phyloP scores from a whole-genome alignment of 30 jellyfish, hydroid and myxozoan species.

The Pelagia noctiluca region DNA sequence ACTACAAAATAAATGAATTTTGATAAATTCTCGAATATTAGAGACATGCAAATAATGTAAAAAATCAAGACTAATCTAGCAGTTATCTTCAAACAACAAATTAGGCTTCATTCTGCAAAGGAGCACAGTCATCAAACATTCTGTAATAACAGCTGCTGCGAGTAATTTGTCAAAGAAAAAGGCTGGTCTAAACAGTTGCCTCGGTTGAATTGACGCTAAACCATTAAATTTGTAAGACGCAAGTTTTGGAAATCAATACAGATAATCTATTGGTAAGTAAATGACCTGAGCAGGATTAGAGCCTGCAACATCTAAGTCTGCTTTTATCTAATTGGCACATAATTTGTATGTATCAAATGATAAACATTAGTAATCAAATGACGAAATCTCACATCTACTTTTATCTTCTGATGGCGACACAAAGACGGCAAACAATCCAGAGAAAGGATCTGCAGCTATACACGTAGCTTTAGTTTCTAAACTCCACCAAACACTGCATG shows the following conservation, averaged over 20 bases:
- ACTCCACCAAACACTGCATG: constrained; percentile 79
- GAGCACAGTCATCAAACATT: background rate
- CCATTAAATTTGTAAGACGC: background rate
- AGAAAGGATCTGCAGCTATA: constrained; percentile 77
- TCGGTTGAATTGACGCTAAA: too few relatives aligned
- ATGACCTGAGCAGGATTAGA: background rate
- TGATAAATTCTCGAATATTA: background rate
- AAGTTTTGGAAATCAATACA: background rate
- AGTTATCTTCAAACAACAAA: background rate
- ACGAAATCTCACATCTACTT: constrained; percentile 56
- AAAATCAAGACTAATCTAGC: background rate
- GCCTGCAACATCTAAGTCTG: background rate
- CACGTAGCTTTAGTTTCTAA: constrained; percentile 55
- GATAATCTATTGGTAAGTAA: background rate
- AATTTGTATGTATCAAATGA: background rate
- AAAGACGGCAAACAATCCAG: constrained; percentile 68
- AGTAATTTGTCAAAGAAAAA: background rate
- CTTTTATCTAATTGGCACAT: background rate
- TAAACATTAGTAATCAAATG: background rate
- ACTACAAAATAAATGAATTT: constrained; percentile 26
- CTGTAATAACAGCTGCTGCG: background rate
- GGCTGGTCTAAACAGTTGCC: too few relatives aligned
- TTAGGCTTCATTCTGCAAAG: background rate
- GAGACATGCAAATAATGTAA: too few relatives aligned
- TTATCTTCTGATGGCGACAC: constrained; percentile 33